phyloP scores from a whole-genome alignment of 2,888 invertebrate species.

The Noctua fimbriata region DNA sequence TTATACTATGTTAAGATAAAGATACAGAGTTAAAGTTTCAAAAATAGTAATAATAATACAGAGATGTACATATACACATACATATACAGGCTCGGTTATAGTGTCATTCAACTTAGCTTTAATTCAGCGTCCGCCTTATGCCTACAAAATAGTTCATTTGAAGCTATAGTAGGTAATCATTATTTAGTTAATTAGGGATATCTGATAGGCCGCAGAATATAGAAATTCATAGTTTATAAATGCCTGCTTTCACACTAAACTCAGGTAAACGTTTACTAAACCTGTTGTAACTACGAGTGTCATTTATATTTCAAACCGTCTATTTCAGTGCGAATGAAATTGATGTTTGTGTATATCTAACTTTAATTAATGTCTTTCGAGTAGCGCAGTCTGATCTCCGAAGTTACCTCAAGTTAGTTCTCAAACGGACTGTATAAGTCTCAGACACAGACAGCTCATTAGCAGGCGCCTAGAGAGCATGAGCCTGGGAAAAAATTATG shows the following conservation, averaged over 20 bases:
- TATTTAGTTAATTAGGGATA: neutral
- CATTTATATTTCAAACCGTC: neutral
- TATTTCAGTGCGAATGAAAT: neutral
- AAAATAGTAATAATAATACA: neutral
- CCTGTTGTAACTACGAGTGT: neutral
- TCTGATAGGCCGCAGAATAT: too few species aligned
- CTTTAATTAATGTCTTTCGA: neutral
- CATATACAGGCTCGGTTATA: neutral
- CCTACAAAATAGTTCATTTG: too few species aligned
- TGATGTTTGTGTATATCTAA: neutral
- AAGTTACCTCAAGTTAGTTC: neutral
- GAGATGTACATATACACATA: neutral
- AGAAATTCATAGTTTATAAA: neutral
- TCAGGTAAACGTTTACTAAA: neutral
- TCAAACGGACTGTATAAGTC: neutral
- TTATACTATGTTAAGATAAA: too few species aligned
- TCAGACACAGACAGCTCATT: neutral
- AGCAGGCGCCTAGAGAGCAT: neutral
- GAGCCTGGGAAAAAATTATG: too few species aligned
- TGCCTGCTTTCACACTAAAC: neutral
- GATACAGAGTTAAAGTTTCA: neutral
- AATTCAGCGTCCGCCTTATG: too few species aligned
- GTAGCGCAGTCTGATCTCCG: neutral
- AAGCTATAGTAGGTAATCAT: neutral
- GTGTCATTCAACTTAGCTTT: conserved; percentile 27